Conservation (phyloP, 2,888 invertebrate species). For the Biston stratarius region DNA sequence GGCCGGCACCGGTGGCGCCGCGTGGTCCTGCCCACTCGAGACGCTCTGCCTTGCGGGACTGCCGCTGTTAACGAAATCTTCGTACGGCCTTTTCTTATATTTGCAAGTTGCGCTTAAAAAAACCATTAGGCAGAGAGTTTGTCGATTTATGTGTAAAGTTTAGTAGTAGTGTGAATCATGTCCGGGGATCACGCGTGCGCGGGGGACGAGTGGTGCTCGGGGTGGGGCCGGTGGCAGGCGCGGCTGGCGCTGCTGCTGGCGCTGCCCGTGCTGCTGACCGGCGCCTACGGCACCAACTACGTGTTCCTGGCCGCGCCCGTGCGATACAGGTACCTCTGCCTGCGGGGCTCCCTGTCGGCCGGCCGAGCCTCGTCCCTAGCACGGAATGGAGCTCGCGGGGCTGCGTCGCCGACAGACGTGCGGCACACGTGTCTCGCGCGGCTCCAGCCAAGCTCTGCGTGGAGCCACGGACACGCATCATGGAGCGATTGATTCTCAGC, state of each 20-base stretch:
- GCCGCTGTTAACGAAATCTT: not conserved
- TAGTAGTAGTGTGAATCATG: conserved; percentile 7
- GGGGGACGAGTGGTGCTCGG: conserved; percentile 62
- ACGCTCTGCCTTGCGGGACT: not conserved
- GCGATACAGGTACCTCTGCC: conserved; percentile 66
- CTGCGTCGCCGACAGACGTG: no score
- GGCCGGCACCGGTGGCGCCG: conserved; percentile 38
- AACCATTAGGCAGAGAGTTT: not conserved
- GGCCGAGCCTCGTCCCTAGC: no score
- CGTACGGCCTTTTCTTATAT: no score
- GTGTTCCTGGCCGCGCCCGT: conserved; percentile 78
- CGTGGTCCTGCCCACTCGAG: conserved; percentile 6
- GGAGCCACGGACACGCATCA: no score
- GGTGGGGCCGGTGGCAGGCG: conserved; percentile 78
- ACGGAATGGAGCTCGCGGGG: no score
- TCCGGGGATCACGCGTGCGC: conserved; percentile 3
- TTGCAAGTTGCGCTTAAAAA: not conserved
- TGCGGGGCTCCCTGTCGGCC: no score
- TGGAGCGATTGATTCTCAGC: no score
- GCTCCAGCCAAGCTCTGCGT: no score
- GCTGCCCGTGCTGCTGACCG: conserved; percentile 77
- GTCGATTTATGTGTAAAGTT: not conserved
- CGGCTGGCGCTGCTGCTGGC: conserved; percentile 77
- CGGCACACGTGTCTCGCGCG: no score
- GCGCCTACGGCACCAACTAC: conserved; percentile 80